A percentile compares a stretch with the other conserved stretches of the same genome.
phyloP scores from a whole-genome alignment of 2,113 vertebrate genomes.

The Hyaena hyaena region DNA sequence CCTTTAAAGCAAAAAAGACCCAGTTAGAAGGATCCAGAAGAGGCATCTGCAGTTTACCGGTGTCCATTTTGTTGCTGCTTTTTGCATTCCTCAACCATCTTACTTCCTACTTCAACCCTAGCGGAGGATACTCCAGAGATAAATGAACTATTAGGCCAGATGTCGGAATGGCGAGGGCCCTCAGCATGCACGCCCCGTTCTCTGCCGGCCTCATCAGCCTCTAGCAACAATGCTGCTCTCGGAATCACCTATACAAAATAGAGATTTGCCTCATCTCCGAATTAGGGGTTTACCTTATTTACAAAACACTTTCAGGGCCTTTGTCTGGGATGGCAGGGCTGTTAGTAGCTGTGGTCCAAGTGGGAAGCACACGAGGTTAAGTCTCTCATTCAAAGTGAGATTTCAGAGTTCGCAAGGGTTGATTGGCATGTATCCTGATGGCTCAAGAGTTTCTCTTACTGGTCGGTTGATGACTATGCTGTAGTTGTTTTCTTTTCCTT shows the following conservation, averaged over 20 bases:
- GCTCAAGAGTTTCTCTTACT: not conserved
- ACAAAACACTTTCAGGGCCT: not conserved
- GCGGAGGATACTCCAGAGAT: not conserved
- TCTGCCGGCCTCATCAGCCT: not conserved
- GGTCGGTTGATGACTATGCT: not conserved
- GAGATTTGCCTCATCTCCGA: not conserved
- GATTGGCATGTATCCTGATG: not conserved
- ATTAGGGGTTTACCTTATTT: not conserved
- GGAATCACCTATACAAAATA: not conserved
- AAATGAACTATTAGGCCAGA: not conserved
- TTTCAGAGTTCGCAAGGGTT: not conserved
- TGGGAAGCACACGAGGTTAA: not conserved
- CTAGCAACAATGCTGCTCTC: not conserved
- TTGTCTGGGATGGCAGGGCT: not conserved
- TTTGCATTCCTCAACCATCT: not conserved
- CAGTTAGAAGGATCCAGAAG: not conserved
- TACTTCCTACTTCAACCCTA: not conserved
- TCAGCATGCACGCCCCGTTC: accelerated
- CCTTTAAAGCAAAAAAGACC: not conserved
- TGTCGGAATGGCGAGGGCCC: not conserved
- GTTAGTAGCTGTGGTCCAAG: not conserved
- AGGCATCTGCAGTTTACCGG: not conserved
- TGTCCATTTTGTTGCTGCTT: not conserved
- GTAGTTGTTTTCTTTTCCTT: not conserved
- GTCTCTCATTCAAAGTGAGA: not conserved